Base-by-base conservation (phyloP, 2,113 vertebrate genomes). In the Nycticebus coucang region DNA sequence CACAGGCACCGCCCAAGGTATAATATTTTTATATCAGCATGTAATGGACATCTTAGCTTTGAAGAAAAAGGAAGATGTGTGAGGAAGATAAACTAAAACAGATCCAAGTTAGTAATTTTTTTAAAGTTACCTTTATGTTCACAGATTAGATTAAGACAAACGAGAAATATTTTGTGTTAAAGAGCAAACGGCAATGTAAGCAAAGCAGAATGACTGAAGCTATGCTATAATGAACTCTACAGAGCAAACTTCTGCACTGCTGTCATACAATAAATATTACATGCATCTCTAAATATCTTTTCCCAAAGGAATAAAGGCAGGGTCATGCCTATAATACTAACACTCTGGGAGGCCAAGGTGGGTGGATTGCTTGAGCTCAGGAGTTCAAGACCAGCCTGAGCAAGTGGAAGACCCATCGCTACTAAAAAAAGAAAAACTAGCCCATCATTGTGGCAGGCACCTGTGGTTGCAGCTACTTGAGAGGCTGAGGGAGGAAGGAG, bases 11-110 rank as follows among this genome's bases (percentile, higher is more conserved):
- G 9, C 45, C 45, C 45, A 50, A 37, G 33, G 30, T 30, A n/a
- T 35, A 81, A 37, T 53, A 62, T 50, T 37, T 89, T 74, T 94
- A 13, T n/a, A 83, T 77, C 57, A 50, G 30, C 64, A 87, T 28
- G 53, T 89, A 78, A 90, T 1, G 6, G 68, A n/a, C 53, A 88
- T n/a, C 22, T 41, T 26, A 57, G 55, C 30, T 96, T 86, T 72
- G 50, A 86, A 85, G 37, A 88, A 11, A 93, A 96, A n/a, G 53
- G 22, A 91, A 66, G 4, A 80, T 35, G 82, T 4, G 18, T 28
- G 33, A 92, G 21, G 83, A 89, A 72, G 13, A 81, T 59, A 88
- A 77, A 81, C 30, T 79, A 71, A 90, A 89, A 93, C 7, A 60
- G n/a, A 74, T 62, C 35, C 35, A 66, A 57, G 37, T 75, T 30